Base-by-base conservation (phyloP, 1,140 invertebrate species). In the Copidosoma floridanum region DNA sequence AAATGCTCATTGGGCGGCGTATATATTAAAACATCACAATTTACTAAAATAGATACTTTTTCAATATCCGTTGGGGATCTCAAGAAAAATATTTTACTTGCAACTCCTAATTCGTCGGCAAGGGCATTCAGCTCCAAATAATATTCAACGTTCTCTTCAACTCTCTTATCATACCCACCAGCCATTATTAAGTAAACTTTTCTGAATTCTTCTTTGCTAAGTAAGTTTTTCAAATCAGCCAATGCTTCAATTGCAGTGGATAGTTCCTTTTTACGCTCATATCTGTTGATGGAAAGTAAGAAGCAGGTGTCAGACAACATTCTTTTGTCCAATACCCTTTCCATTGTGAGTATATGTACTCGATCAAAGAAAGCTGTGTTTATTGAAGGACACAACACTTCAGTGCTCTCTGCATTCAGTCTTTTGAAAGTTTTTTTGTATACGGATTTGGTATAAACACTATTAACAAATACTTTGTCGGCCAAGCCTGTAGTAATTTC, bases 1-100 rank as follows among this genome's bases (percentile, higher is more conserved):
- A 99, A 99, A 82, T 99, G 98, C 77, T 99, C 98, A 75, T 93
- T 94, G 0, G 88, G 85, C 4, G 98, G 98, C 18, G 98, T 99
- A 67, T 99, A 99, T 14, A 99, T 69, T 4, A 99, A 78, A 71
- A 89, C 88, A 65, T 86, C 83, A 71, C 89, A 89, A 57, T 86
- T 74, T 46, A 86, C 82, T 3, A 99, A 78, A 16, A 99, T 76
- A 4, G 88, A 83, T 23, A 92, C 83, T 80, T 98, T 98, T 40
- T 90, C 83, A 50, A 85, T 81, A 76, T 98, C 95, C 64, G 85
- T 88, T 12, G 94, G 90, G 0, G 95, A 98, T 65, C 89, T 86
- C 14, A 98, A 78, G 72, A 98, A 94, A 32, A 88, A 88, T 0
- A 97, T 84, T 72, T 89, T 86, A 41, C 91, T 85, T 23, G 82